Evolutionary conservation across 2,113 vertebrate genomes (phyloP), one percentile per base, ranked within the genome.

Genomic region (Anseranas semipalmata): DNA sequence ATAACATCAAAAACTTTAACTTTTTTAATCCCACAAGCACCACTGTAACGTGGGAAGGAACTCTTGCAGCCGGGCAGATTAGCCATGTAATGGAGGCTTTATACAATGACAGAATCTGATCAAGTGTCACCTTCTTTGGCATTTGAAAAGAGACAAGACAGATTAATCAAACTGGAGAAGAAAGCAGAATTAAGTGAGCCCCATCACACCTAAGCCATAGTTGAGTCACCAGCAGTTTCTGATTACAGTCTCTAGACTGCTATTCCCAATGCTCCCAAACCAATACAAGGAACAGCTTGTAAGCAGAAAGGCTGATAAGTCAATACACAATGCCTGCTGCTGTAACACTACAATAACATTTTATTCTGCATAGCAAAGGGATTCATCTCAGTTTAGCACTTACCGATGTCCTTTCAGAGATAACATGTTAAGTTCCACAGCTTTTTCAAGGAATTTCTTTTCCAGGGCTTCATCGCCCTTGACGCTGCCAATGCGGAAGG

Each of bases 351-450:
- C 3, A 71, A 11, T 19, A 41, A 72, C 3, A 67, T 18, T 62
- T 85, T 27, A 17, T n/a, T 59, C 68, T 46, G 56, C 52, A 62
- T 7, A 59, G 53, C 46, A 67, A 75, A 86, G 5, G 33, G 15
- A 56, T 48, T 45, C 6, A 37, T 59, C 52, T 7, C 16, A 30
- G 28, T 30, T 24, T 35, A 33, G 15, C 11, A 80, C 97, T 85
- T 91, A 99, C 99, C 99, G 98, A 96, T 99, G 99, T 71, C 99
- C 99, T 97, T 99, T 99, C 92, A 99, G 97, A 37, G 99, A 99
- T 68, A 99, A 97, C 99, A 99, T 99, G 41, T 99, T 98, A 85
- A 98, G 98, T 96, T 99, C 98, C 41, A 98, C 96, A 43, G 99
- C 98, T 70, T 99, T 99, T 22, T 99, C 99, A 45, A 99, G 97